These are phyloP conservation scores for Poecilia picta DNA, from an alignment of 2,797 vertebrate species.

Conservation along the genomic window DNA sequence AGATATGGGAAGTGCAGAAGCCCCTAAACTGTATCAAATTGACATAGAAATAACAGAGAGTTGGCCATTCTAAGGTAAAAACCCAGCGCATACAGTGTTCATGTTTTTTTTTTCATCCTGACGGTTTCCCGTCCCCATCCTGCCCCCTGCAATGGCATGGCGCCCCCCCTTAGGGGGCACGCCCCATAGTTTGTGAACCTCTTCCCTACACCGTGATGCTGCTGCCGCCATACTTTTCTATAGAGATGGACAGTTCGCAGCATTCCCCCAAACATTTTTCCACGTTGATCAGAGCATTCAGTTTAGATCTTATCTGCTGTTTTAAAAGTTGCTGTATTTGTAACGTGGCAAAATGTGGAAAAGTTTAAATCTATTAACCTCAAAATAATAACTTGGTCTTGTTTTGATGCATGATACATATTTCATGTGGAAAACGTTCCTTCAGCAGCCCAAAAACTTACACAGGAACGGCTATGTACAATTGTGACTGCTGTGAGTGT, in stretches of 20 bases:
- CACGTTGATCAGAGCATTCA: neutral
- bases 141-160: too few species aligned
- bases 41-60: too few species aligned
- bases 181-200: too few species aligned
- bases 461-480: neutral
- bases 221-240: neutral
- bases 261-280: neutral
- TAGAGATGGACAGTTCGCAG: neutral
- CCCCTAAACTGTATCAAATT: too few species aligned
- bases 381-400: neutral
- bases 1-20: too few species aligned
- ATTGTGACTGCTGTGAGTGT: neutral
- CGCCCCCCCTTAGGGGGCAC: too few species aligned
- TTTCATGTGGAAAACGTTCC: neutral
- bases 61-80: too few species aligned
- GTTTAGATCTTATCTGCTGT: neutral
- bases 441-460: neutral
- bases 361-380: neutral
- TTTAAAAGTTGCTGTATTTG: too few species aligned
- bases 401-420: neutral
- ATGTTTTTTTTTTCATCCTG: too few species aligned
- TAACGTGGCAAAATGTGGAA: neutral
- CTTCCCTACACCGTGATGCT: neutral
- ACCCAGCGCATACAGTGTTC: too few species aligned
- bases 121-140: too few species aligned